phyloP scores from a whole-genome alignment of 2,797 vertebrate genomes.

The Strix occidentalis region DNA sequence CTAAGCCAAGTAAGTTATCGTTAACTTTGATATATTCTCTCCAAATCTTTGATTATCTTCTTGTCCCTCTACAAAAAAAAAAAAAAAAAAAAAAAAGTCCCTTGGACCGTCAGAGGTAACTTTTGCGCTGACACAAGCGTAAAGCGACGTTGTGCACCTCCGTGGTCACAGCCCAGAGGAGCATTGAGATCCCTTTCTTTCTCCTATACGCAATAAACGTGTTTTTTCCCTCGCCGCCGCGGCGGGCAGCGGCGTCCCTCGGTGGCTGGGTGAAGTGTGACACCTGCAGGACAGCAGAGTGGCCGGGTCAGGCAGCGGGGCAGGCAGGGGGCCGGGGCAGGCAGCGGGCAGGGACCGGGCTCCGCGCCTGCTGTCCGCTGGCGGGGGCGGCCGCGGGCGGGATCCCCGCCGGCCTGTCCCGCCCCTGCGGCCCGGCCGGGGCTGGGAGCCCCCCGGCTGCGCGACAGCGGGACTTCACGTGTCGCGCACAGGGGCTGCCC shows the following conservation, averaged over 20 bases:
- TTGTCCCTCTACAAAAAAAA: too few relatives aligned
- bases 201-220: neutral
- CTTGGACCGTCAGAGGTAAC: neutral
- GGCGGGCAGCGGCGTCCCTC: neutral
- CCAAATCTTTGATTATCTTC: neutral
- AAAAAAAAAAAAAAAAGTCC: neutral
- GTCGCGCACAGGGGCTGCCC: neutral
- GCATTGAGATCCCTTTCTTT: neutral
- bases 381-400: neutral
- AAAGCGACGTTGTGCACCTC: neutral
- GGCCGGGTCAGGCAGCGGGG: neutral
- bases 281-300: neutral
- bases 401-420: neutral
- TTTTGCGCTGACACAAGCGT: neutral
- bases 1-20: constrained; percentile 61
- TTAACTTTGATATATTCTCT: neutral
- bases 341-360: neutral
- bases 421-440: neutral
- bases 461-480: accelerated
- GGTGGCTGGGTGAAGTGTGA: neutral
- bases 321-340: neutral
- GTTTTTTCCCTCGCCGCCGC: neutral
- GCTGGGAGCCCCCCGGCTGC: neutral
- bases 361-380: neutral
- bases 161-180: neutral